phyloP scores from a whole-genome alignment of 2,797 vertebrate genomes.

The Alcedo atthis region DNA sequence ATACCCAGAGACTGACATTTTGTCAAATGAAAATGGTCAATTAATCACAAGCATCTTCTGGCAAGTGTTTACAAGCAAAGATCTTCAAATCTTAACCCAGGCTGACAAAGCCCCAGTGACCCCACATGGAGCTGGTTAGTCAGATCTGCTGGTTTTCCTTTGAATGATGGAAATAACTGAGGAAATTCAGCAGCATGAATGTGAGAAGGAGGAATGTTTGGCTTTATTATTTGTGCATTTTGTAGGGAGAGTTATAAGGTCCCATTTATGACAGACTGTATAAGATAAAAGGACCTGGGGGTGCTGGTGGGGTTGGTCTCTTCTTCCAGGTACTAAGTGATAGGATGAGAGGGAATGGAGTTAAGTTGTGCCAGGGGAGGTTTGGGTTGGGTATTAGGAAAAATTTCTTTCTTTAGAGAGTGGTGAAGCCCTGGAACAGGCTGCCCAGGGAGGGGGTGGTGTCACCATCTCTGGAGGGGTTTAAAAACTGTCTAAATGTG shows the following conservation, averaged over 20 bases:
- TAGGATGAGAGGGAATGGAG: too few relatives aligned
- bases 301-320: too few relatives aligned
- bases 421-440: too few relatives aligned
- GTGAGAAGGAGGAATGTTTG: neutral
- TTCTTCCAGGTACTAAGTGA: too few relatives aligned
- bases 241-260: neutral
- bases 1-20: neutral
- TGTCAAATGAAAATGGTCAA: conserved; percentile 1
- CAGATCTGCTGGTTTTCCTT: neutral
- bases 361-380: too few relatives aligned
- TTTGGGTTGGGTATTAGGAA: too few relatives aligned
- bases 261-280: neutral
- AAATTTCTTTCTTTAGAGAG: too few relatives aligned
- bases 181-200: neutral
- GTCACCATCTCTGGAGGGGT: too few relatives aligned
- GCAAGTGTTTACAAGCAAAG: neutral
- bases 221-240: neutral
- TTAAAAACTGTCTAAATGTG: too few relatives aligned
- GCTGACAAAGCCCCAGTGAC: neutral
- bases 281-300: too few relatives aligned
- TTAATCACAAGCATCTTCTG: neutral
- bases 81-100: neutral
- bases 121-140: neutral
- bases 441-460: too few relatives aligned
- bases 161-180: neutral